These are phyloP conservation scores for Echinops telfairi DNA, from an alignment of 2,113 vertebrate species.

Conservation along the genomic window DNA sequence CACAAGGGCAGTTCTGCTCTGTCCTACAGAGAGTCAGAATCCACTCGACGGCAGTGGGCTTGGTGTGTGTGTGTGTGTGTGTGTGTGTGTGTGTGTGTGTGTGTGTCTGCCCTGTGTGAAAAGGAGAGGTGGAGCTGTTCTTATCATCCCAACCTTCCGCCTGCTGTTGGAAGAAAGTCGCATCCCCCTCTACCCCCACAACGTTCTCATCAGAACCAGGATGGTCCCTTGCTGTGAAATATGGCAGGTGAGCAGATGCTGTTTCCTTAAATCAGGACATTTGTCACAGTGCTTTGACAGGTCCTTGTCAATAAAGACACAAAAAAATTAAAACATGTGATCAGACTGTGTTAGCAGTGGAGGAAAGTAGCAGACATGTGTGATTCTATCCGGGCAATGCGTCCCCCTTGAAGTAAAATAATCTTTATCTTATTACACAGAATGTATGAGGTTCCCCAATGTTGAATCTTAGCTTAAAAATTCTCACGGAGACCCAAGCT, in stretches of 20 bases:
- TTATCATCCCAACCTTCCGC: background rate
- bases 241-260: slow-evolving; percentile 44
- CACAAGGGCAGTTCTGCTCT: no score
- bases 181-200: background rate
- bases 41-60: no score
- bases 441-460: background rate
- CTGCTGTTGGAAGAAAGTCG: background rate
- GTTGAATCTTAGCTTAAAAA: background rate
- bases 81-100: no score
- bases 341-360: fast-evolving
- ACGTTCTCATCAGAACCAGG: background rate
- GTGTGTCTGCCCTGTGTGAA: background rate
- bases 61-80: no score
- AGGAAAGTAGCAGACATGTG: fast-evolving
- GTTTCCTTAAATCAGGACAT: slow-evolving; percentile 16
- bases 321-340: slow-evolving; percentile 4
- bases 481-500: background rate
- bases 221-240: background rate
- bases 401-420: background rate
- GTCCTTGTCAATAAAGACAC: slow-evolving; percentile 33
- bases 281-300: slow-evolving; percentile 46
- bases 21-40: no score
- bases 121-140: fast-evolving
- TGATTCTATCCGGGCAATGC: fast-evolving
- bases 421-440: background rate